Conservation (phyloP, 2,888 invertebrate genomes). For the Drosophila parthenogenetica region DNA sequence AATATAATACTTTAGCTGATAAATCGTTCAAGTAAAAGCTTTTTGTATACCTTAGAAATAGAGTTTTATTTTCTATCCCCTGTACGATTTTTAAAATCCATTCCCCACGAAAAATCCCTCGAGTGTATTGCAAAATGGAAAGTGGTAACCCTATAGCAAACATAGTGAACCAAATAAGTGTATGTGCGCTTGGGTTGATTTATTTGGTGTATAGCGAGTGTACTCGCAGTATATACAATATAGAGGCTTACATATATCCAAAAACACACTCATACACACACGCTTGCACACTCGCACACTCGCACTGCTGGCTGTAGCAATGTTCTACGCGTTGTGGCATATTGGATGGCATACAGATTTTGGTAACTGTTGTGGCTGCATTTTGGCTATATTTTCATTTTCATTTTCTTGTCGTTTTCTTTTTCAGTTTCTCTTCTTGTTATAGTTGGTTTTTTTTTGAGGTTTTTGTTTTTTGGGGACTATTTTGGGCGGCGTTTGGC, state of each 20-base stretch:
- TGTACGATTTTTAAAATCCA: background rate
- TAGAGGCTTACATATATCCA: constrained; percentile 37
- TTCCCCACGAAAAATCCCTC: constrained; percentile 11
- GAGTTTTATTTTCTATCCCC: too few relatives aligned
- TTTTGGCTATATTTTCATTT: constrained; percentile 48
- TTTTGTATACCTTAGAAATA: too few relatives aligned
- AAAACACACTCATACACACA: constrained; percentile 12
- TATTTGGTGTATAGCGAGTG: constrained; percentile 47
- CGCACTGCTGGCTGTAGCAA: constrained; percentile 19
- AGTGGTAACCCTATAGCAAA: constrained; percentile 52
- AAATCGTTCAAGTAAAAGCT: too few relatives aligned
- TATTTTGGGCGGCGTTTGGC: constrained; percentile 37
- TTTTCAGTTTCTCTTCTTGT: background rate
- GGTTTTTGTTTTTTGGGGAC: constrained; percentile 24
- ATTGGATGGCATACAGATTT: constrained; percentile 64
- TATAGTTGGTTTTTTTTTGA: background rate
- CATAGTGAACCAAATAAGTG: constrained; percentile 56
- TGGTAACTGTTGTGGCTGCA: constrained; percentile 57
- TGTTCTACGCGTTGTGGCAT: constrained; percentile 51
- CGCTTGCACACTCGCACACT: background rate
- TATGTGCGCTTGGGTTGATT: constrained; percentile 65
- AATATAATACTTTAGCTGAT: too few relatives aligned
- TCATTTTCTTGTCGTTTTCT: constrained; percentile 51
- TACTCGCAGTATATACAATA: constrained; percentile 42
- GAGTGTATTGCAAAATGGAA: constrained; percentile 21